A percentile compares a stretch with the other conserved stretches of the same genome.
Evolutionary conservation across 2,797 vertebrate species (phyloP).

Genomic region (Aselliscus stoliczkanus): DNA sequence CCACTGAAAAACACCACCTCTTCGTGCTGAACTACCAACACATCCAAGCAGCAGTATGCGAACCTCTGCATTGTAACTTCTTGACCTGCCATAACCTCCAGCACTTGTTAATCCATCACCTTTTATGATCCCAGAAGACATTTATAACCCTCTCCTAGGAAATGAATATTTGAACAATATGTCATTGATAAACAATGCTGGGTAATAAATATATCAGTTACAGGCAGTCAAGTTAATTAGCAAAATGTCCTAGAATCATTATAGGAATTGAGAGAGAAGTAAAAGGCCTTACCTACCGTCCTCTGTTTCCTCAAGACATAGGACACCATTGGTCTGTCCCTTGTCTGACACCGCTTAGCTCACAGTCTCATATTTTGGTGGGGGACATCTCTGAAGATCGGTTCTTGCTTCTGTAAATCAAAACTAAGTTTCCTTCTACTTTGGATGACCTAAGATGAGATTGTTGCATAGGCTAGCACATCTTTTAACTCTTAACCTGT

Average conservation of each 20-base stretch:
- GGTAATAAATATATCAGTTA: conserved; percentile 52
- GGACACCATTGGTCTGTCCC: neutral
- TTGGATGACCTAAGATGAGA: neutral
- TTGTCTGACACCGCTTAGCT: neutral
- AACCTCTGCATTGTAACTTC: conserved; percentile 39
- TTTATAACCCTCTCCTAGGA: conserved; percentile 59
- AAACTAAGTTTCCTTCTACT: neutral
- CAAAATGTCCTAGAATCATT: conserved; percentile 45
- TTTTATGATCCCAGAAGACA: conserved; percentile 63
- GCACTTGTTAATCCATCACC: conserved; percentile 41
- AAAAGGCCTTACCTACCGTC: neutral
- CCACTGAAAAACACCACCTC: neutral
- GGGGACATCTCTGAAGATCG: neutral
- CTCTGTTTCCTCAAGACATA: conserved; percentile 4
- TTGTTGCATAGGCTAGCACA: neutral
- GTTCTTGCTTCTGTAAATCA: conserved; percentile 9
- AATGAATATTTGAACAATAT: conserved; percentile 56
- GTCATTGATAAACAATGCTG: conserved; percentile 56
- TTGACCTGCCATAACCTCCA: conserved; percentile 22
- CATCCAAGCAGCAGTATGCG: neutral
- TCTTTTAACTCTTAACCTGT: neutral
- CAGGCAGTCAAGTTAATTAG: conserved; percentile 51
- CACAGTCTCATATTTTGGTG: neutral
- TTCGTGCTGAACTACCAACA: neutral
- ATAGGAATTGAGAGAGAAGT: conserved; percentile 37